Conservation (phyloP, 2,888 invertebrate species). For the Chloroclystis v-ata region DNA sequence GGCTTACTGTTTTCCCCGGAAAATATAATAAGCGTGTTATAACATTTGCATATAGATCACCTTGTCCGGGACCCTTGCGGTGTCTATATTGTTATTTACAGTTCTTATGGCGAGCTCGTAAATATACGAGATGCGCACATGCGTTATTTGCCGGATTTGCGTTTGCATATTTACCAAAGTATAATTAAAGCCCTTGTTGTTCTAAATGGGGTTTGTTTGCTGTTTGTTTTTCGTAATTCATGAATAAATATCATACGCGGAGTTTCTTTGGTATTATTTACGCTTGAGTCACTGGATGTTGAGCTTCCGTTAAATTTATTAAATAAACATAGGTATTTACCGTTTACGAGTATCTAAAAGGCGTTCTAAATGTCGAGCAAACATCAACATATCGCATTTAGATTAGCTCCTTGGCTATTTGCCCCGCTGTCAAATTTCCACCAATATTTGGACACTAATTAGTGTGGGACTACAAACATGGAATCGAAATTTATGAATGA, state of each 20-base stretch:
- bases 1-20: constrained; percentile 59
- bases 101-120: constrained; percentile 58
- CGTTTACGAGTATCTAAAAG: too few species aligned
- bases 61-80: constrained; percentile 46
- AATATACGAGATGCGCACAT: constrained; percentile 49
- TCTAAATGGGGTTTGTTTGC: constrained; percentile 19
- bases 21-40: constrained; percentile 76
- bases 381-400: too few species aligned
- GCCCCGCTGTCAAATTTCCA: too few species aligned
- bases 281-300: too few species aligned
- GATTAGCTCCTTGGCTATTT: too few species aligned
- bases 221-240: constrained; percentile 21
- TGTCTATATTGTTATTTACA: constrained; percentile 56
- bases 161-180: constrained; percentile 45
- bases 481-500: too few species aligned
- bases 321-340: too few species aligned
- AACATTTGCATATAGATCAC: constrained; percentile 77
- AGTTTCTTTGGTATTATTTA: too few species aligned
- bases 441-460: too few species aligned
- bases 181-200: constrained; percentile 40
- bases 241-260: background rate
- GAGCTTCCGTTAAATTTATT: too few species aligned
- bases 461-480: too few species aligned
- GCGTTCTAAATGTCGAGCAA: too few species aligned
- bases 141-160: constrained; percentile 43